Evolutionary conservation across 2,888 invertebrate species (phyloP), one percentile per base, ranked within the genome.

Genomic region (Lycaena phlaeas): DNA sequence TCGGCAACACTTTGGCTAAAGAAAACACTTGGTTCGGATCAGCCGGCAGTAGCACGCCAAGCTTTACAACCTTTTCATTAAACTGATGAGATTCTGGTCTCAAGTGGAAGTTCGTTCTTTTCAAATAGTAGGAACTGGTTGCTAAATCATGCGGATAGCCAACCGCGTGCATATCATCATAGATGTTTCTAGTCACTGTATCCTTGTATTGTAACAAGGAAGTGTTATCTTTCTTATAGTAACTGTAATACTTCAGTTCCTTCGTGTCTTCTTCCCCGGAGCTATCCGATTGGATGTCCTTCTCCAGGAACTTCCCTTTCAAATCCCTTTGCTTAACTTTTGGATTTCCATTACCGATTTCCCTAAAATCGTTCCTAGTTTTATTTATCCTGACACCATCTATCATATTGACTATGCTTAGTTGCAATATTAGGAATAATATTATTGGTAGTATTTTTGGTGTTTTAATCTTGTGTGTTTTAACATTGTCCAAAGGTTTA

Each of bases 1-100:
- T 90, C 0, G 93, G 91, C 56, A 92, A 66, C 38, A 92, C 89
- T 61, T 89, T 88, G 5, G 78, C 82, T 47, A 90, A 59, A 40
- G 90, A 89, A 64, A 87, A 92, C 58, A 87, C 89, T 64, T 88
- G 86, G 17, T 72, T 71, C 1, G 86, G 78, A 61, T 88, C 87
- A 25, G 81, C 85, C 0, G 91, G 90, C 34, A 90, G 84, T 28
- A 91, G 74, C 9, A 91, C 89, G 2, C 89, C 90, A 28, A 91
- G 68, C 48, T 87, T 87, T 7, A 90, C 81, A 30, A 82, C 75
- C 49, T 78, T 85, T 31, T 84, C 71, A 28, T 61, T 51, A 51
- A 81, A 81, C 43, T 63, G 65, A 44, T 76, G 68, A 22, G 64
- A 63, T 46, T 74, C 72, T 26, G 72, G 70, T 44, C 73, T 64